Evolutionary conservation across 1,140 invertebrate genomes (phyloP).

Genomic region (Laupala kohalensis): DNA sequence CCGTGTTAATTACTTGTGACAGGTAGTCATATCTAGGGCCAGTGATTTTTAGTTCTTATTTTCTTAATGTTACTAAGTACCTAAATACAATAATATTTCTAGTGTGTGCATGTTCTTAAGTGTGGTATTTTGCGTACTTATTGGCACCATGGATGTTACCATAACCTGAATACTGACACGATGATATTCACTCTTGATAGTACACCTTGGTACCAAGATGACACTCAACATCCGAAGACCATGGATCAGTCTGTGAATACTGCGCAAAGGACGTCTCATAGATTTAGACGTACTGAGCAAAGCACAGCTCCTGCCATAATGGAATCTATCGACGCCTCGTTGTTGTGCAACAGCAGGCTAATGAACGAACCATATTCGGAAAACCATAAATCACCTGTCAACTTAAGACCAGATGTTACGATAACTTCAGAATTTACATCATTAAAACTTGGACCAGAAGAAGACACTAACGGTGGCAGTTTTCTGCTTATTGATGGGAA

Average conservation of each 20-base stretch:
- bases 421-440: slow-evolving; percentile 22
- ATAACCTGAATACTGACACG: neutral
- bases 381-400: neutral
- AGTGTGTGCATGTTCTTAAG: too few relatives aligned
- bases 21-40: neutral
- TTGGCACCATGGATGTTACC: neutral
- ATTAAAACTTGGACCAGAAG: slow-evolving; percentile 19
- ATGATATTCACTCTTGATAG: neutral
- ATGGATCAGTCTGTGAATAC: neutral
- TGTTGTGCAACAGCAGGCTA: slow-evolving; percentile 1
- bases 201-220: neutral
- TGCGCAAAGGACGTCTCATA: neutral
- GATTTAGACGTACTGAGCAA: neutral
- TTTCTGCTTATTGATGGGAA: slow-evolving; percentile 42
- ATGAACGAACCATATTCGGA: neutral
- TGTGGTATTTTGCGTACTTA: too few relatives aligned
- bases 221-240: neutral
- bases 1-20: neutral
- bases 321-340: slow-evolving; percentile 20
- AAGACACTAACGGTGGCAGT: slow-evolving; percentile 22
- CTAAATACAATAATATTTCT: too few relatives aligned
- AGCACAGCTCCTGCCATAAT: slow-evolving; percentile 19
- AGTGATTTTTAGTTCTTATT: neutral
- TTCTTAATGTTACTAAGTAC: too few relatives aligned
- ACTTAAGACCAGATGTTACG: slow-evolving; percentile 21